Conservation (phyloP, 2,113 vertebrate species). For the Lepisosteus osseus region DNA sequence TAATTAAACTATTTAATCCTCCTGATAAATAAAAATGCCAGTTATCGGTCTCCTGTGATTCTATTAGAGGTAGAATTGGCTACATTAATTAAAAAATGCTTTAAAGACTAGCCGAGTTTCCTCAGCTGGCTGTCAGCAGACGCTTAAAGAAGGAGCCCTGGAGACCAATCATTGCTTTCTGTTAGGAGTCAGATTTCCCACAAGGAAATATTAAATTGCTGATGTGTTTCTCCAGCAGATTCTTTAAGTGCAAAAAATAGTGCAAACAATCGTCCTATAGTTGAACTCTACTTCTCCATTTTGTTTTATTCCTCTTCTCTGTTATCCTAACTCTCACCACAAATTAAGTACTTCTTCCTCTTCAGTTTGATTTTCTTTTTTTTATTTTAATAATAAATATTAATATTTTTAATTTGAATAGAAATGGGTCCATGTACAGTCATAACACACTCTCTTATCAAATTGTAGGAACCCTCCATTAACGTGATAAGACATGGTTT, state of each 20-base stretch:
- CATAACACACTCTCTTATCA: no score
- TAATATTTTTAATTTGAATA: no score
- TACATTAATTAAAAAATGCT: slow-evolving; percentile 4
- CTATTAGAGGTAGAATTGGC: slow-evolving; percentile 1
- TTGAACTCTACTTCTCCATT: no score
- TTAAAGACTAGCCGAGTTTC: background rate
- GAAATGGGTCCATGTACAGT: no score
- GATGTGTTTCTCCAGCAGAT: background rate
- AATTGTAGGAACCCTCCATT: no score
- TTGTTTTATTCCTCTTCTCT: background rate
- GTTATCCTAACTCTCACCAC: background rate
- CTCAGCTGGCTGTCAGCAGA: background rate
- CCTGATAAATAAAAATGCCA: slow-evolving; percentile 8
- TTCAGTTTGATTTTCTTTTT: background rate
- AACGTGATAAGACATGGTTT: no score
- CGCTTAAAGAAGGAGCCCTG: background rate
- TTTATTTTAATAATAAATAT: no score
- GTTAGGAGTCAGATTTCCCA: background rate
- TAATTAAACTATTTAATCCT: slow-evolving; percentile 7
- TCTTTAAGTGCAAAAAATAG: no score
- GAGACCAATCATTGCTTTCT: background rate
- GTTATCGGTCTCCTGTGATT: background rate
- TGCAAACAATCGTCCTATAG: no score
- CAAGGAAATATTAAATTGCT: background rate
- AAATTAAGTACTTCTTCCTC: no score